Conservation (phyloP, 1,140 invertebrate species). For the Heliconius hewitsoni region DNA sequence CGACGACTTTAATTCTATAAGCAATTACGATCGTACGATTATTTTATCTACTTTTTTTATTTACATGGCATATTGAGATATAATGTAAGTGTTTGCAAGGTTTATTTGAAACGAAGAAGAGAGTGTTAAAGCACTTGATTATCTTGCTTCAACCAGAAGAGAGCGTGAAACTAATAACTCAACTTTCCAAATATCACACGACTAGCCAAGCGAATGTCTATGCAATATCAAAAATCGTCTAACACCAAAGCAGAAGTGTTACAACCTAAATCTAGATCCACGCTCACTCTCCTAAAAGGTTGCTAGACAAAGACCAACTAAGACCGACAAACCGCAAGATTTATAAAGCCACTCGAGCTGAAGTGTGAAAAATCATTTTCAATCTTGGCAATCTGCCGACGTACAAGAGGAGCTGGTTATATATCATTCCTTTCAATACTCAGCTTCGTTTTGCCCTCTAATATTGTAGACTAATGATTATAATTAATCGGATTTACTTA, state of each 20-base stretch:
- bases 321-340: constrained; percentile 22
- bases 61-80: no score
- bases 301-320: constrained; percentile 20
- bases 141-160: no score
- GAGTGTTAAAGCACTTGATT: no score
- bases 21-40: no score
- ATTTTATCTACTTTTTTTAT: no score
- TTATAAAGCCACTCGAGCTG: constrained; percentile 14
- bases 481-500: constrained; percentile 13
- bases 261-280: constrained; percentile 19
- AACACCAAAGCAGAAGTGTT: background rate
- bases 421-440: constrained; percentile 42
- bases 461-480: constrained; percentile 20
- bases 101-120: no score
- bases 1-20: no score
- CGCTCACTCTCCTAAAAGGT: constrained; percentile 13
- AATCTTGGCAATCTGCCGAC: constrained; percentile 38
- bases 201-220: background rate
- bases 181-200: no score
- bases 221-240: background rate
- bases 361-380: constrained; percentile 35
- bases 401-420: constrained; percentile 36
- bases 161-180: no score
- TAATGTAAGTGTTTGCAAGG: no score
- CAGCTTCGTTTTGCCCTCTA: constrained; percentile 36